phyloP scores from a whole-genome alignment of 2,797 vertebrate genomes.

The Thripadectes ignobilis region DNA sequence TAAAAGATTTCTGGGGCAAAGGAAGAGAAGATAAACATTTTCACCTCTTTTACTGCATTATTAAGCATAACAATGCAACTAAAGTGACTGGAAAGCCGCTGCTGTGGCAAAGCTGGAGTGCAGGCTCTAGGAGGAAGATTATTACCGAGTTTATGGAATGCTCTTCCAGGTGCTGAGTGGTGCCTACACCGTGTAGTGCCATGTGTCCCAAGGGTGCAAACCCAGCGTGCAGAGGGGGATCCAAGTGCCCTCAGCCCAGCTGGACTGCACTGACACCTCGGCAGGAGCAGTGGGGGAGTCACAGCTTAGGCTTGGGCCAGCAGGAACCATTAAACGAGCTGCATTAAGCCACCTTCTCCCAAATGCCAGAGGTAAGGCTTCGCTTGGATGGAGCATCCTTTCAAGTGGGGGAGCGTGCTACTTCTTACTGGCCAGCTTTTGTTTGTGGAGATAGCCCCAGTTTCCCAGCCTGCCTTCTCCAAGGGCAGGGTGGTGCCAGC shows the following conservation, averaged over 20 bases:
- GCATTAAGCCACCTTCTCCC: not conserved
- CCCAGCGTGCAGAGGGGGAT: not conserved
- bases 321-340: fast-evolving
- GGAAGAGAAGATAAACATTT: constrained; percentile 35
- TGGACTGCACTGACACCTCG: not conserved
- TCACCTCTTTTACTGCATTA: constrained; percentile 49
- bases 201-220: not conserved
- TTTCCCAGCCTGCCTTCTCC: not conserved
- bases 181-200: not conserved
- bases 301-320: not conserved
- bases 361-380: not conserved
- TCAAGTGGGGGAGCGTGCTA: fast-evolving
- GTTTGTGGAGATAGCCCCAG: not conserved
- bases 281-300: not conserved
- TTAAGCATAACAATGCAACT: constrained; percentile 24
- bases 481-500: not conserved
- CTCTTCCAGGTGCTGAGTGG: not conserved
- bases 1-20: constrained; percentile 50
- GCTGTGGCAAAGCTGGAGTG: constrained; percentile 44
- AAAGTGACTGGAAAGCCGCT: constrained; percentile 32
- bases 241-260: not conserved
- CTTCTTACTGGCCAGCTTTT: not conserved
- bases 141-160: not conserved
- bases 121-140: constrained; percentile 68
- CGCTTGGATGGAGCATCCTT: not conserved